Percentiles rank a stretch among this genome's conserved stretches.
Conservation (phyloP, 2,888 invertebrate genomes). For the Trissolcus brochymenae region DNA sequence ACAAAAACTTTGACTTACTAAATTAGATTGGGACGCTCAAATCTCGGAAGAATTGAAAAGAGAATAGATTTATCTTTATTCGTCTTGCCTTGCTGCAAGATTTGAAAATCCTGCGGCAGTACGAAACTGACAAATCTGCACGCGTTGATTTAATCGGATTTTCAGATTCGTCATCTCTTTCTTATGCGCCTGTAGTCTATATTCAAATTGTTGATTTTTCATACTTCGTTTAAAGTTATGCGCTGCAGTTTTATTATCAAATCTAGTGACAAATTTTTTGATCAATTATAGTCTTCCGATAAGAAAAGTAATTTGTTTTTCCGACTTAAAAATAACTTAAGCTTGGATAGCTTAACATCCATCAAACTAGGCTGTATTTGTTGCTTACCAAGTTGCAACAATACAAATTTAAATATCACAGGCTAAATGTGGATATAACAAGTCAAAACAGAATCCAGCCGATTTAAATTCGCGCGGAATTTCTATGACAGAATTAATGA, state of each 20-base stretch:
- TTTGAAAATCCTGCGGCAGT: neutral
- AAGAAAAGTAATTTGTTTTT: too few species aligned
- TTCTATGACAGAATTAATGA: neutral
- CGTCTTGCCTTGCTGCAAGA: too few species aligned
- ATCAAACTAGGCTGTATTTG: conserved; percentile 4
- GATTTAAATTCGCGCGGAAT: conserved; percentile 19
- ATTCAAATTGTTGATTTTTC: neutral
- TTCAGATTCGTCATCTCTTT: conserved; percentile 1
- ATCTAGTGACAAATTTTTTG: too few species aligned
- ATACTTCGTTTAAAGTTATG: neutral
- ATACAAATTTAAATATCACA: neutral
- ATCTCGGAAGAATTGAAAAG: too few species aligned
- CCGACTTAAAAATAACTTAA: conserved; percentile 10
- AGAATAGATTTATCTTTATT: too few species aligned
- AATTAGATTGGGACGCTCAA: too few species aligned
- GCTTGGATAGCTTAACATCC: conserved; percentile 8
- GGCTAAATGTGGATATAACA: neutral
- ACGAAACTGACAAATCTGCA: too few species aligned
- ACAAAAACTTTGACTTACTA: conserved; percentile 1
- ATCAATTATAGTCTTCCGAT: too few species aligned
- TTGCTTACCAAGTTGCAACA: conserved; percentile 1
- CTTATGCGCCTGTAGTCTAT: conserved; percentile 9
- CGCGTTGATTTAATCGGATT: conserved; percentile 11
- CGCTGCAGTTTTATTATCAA: too few species aligned
- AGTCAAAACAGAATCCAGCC: conserved; percentile 5